phyloP scores from a whole-genome alignment of 2,797 vertebrate species.

The Danio aesculapii region DNA sequence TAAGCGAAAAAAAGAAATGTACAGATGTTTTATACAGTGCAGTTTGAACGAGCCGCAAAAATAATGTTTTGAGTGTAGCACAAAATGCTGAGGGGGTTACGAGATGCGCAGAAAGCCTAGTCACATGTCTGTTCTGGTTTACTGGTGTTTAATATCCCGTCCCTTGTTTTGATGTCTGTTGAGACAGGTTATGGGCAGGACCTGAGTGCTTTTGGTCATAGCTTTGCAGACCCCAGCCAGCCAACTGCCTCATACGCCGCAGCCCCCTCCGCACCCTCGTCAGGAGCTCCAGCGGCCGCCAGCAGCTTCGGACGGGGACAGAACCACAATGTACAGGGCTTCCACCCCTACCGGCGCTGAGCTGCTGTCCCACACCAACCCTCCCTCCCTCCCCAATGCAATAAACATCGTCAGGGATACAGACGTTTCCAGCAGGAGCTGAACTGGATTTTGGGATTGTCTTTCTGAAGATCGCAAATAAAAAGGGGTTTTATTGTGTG shows the following conservation, averaged over 20 bases:
- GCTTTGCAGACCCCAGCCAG: constrained; percentile 95
- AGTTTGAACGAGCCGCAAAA: no score
- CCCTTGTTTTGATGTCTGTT: constrained; percentile 44
- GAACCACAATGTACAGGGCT: constrained; percentile 99
- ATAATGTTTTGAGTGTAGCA: neutral
- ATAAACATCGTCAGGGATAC: constrained; percentile 83
- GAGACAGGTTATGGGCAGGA: constrained; percentile 95
- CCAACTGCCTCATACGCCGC: constrained; percentile 87
- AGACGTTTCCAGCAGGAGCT: constrained; percentile 75
- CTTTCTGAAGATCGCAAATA: constrained; percentile 56
- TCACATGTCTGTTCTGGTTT: constrained; percentile 33
- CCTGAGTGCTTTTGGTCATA: constrained; percentile 95
- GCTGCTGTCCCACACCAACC: constrained; percentile 51
- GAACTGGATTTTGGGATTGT: constrained; percentile 74
- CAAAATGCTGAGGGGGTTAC: neutral
- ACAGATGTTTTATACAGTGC: no score
- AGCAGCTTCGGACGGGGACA: constrained; percentile 94
- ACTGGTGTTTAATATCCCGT: constrained; percentile 60
- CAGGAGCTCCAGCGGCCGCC: constrained; percentile 85
- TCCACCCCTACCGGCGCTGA: constrained; percentile 98
- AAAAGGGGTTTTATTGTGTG: constrained; percentile 50
- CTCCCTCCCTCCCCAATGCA: constrained; percentile 57
- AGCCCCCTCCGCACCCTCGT: constrained; percentile 87
- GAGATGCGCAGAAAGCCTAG: constrained; percentile 19
- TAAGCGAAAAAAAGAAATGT: no score